Percentiles rank a stretch among this genome's conserved stretches.
phyloP scores from a whole-genome alignment of 2,888 invertebrate genomes.

The Caenorhabditis imperialis region DNA sequence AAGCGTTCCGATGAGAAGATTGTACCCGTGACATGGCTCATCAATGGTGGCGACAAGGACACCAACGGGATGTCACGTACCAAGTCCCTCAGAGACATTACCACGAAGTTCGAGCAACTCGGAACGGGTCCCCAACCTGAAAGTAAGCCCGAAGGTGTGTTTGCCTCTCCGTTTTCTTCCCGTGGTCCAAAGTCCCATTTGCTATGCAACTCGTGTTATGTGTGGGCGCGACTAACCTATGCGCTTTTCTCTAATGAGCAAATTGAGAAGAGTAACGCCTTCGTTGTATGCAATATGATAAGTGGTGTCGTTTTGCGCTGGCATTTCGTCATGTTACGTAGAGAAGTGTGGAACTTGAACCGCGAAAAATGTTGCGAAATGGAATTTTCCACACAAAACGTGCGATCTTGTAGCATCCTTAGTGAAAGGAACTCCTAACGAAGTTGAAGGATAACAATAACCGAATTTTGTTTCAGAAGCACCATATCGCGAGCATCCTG shows the following conservation, averaged over 20 bases:
- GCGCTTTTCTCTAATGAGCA: conserved; percentile 54
- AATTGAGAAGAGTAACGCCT: conserved; percentile 40
- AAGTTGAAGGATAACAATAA: not conserved
- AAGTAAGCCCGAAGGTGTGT: conserved; percentile 42
- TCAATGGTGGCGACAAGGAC: conserved; percentile 32
- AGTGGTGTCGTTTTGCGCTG: conserved; percentile 39
- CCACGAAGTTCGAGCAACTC: conserved; percentile 70
- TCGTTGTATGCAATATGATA: conserved; percentile 50
- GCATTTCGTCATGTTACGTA: conserved; percentile 23
- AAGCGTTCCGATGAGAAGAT: conserved; percentile 30
- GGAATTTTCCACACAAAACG: too few species aligned
- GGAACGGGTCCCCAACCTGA: conserved; percentile 21
- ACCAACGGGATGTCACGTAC: conserved; percentile 64
- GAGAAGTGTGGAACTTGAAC: not conserved
- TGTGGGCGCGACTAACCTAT: not conserved
- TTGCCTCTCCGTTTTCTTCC: conserved; percentile 3
- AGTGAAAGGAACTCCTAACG: too few species aligned
- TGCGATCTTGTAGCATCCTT: too few species aligned
- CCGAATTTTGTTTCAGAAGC: conserved; percentile 28
- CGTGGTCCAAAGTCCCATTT: conserved; percentile 32
- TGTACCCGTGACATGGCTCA: conserved; percentile 47
- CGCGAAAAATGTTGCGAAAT: not conserved
- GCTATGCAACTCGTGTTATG: too few species aligned
- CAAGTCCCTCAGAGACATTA: conserved; percentile 71
- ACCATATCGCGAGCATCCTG: conserved; percentile 42